phyloP scores from a whole-genome alignment of 2,797 vertebrate species.

The Psittacula derbiana region DNA sequence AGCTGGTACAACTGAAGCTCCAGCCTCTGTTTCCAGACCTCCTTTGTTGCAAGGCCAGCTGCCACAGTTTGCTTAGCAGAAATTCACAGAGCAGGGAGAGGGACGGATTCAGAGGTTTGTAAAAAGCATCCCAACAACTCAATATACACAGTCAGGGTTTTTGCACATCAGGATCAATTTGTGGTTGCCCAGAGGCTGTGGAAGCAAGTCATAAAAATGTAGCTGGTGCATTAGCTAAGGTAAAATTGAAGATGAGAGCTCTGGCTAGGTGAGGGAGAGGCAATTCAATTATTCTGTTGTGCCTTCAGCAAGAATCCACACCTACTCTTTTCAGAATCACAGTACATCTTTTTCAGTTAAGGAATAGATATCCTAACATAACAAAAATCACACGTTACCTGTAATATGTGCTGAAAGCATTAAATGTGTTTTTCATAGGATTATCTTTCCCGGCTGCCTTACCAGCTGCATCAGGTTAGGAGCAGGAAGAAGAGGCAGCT shows the following conservation, averaged over 20 bases:
- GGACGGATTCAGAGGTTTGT: not conserved
- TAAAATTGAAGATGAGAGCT: conserved; percentile 1
- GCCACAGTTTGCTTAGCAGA: not conserved
- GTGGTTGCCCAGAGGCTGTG: not conserved
- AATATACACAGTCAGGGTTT: not conserved
- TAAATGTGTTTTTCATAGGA: not conserved
- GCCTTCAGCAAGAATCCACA: not conserved
- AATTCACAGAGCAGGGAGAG: not conserved
- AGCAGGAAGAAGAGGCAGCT: not conserved
- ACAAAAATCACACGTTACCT: not conserved
- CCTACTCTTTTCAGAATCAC: not conserved
- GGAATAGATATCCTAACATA: not conserved
- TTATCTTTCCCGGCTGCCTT: not conserved
- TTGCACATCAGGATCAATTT: not conserved
- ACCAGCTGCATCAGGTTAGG: not conserved
- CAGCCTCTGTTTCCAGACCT: not conserved
- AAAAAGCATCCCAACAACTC: not conserved
- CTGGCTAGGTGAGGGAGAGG: not conserved
- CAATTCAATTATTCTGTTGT: not conserved
- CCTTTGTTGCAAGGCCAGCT: not conserved
- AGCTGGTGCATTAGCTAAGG: not conserved
- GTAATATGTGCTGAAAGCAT: not conserved
- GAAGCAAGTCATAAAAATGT: not conserved
- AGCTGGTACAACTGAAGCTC: not conserved
- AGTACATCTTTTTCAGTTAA: not conserved